Conservation (phyloP, 2,113 vertebrate genomes). For the Corythornis cristatus region DNA sequence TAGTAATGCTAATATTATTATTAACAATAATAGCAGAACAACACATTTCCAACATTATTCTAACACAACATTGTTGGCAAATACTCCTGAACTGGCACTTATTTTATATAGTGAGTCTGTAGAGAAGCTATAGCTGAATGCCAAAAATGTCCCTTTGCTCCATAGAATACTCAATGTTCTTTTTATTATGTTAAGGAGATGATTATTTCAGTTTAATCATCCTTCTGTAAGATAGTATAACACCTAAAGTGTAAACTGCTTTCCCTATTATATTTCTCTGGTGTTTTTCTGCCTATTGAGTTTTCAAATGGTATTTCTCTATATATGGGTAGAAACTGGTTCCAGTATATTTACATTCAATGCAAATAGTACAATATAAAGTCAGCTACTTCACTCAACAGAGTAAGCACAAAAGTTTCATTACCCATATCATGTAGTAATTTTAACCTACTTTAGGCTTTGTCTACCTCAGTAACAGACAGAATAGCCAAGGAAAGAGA, state of each 20-base stretch:
- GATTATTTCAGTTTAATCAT: conserved; percentile 47
- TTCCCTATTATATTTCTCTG: background rate
- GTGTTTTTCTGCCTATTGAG: background rate
- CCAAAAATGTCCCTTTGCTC: conserved; percentile 27
- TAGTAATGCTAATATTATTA: background rate
- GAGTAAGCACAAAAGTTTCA: conserved; percentile 36
- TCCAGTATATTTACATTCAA: background rate
- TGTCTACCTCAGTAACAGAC: background rate
- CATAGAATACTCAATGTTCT: conserved; percentile 10
- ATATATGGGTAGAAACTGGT: background rate
- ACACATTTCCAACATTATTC: background rate
- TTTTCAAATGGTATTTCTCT: conserved; percentile 30
- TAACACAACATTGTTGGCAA: conserved; percentile 13
- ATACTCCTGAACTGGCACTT: background rate
- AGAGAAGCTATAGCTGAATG: background rate
- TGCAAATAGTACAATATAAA: background rate
- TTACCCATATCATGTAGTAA: background rate
- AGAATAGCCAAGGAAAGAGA: background rate
- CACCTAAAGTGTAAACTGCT: conserved; percentile 1
- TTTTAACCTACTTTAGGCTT: conserved; percentile 28
- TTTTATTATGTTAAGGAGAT: conserved; percentile 30
- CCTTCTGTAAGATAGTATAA: background rate
- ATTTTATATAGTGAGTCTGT: background rate
- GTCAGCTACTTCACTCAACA: background rate
- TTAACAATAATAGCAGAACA: background rate